Percentiles rank a stretch among this genome's conserved stretches.
Evolutionary conservation across 1,140 invertebrate genomes (phyloP).

Genomic region (Monomorium pharaonis): DNA sequence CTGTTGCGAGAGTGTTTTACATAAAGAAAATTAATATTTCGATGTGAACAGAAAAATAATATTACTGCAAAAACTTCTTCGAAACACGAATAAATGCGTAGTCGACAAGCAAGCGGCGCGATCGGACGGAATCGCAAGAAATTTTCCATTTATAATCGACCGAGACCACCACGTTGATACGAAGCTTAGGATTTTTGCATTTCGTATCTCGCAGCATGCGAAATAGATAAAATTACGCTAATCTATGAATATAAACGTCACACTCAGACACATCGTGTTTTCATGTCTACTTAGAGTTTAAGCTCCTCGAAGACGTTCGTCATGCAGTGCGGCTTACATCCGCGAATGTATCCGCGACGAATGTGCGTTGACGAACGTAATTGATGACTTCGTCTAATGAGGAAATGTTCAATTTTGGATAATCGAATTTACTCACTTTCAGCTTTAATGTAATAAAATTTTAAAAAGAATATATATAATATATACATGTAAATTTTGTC

Average conservation of each 20-base stretch:
- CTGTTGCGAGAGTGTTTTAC: background rate
- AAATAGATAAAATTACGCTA: constrained; percentile 42
- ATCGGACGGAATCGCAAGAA: background rate
- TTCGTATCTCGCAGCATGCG: constrained; percentile 4
- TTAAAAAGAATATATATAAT: background rate
- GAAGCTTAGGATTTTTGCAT: background rate
- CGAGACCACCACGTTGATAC: background rate
- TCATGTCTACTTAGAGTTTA: constrained; percentile 44
- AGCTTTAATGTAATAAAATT: background rate
- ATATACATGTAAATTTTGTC: no score
- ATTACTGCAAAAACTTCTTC: constrained; percentile 39
- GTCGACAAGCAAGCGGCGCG: constrained; percentile 9
- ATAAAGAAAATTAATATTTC: background rate
- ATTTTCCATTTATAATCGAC: constrained; percentile 27
- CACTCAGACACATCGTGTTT: constrained; percentile 27
- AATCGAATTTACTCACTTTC: background rate
- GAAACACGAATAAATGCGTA: constrained; percentile 36
- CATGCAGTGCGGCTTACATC: background rate
- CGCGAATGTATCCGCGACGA: background rate
- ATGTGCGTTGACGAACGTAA: background rate
- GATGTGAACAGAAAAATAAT: constrained; percentile 8
- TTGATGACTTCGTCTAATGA: constrained; percentile 1
- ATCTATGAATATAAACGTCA: constrained; percentile 16
- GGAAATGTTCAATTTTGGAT: constrained; percentile 13
- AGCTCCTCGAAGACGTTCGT: constrained; percentile 17